phyloP scores from a whole-genome alignment of 2,888 invertebrate genomes.

The Chloroclystis v-ata region DNA sequence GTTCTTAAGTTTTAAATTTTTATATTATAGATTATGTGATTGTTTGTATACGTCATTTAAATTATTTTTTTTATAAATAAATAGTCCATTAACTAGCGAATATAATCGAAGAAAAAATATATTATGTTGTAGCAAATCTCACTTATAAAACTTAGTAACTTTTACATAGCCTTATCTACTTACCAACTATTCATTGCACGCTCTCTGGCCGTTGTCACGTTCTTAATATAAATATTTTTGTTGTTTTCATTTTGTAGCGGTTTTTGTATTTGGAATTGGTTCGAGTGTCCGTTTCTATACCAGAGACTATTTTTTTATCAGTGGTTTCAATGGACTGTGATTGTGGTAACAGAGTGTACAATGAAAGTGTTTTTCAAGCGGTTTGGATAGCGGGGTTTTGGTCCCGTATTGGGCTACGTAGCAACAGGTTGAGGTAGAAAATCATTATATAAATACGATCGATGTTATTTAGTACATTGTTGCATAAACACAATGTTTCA shows the following conservation, averaged over 20 bases:
- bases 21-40: too few relatives aligned
- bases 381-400: constrained; percentile 19
- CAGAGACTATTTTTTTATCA: too few relatives aligned
- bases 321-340: constrained; percentile 27
- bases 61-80: too few relatives aligned
- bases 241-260: constrained; percentile 35
- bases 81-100: too few relatives aligned
- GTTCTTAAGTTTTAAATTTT: too few relatives aligned
- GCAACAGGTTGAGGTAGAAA: constrained; percentile 8
- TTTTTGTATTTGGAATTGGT: constrained; percentile 38
- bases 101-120: too few relatives aligned
- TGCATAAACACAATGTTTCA: too few relatives aligned
- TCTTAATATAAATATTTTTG: constrained; percentile 45
- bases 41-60: too few relatives aligned
- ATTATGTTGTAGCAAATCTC: neutral
- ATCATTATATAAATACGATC: neutral
- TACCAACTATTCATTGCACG: constrained; percentile 54
- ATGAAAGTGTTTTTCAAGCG: constrained; percentile 27
- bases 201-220: constrained; percentile 54
- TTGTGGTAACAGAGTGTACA: constrained; percentile 30
- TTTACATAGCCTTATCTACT: neutral
- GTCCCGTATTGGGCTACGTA: constrained; percentile 15
- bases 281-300: constrained; percentile 22
- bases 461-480: too few relatives aligned
- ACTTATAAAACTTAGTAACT: neutral